A percentile compares a stretch with the other conserved stretches of the same genome.
phyloP scores from a whole-genome alignment of 2,797 vertebrate species.

The Ambastaia sidthimunki region DNA sequence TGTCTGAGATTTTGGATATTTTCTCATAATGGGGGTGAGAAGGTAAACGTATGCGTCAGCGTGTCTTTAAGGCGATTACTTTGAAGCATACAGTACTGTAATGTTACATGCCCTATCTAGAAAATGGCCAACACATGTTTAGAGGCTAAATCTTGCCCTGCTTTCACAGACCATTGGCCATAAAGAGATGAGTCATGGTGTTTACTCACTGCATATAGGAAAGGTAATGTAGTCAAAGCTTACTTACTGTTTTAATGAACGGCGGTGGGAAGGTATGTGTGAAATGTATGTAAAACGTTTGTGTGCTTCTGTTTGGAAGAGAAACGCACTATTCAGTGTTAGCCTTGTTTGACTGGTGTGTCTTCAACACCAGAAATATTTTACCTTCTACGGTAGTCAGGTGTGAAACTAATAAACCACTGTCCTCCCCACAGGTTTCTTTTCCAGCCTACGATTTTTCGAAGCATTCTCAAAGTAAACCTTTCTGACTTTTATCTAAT shows the following conservation, averaged over 20 bases:
- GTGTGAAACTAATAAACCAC: constrained; percentile 7
- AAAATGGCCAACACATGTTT: constrained; percentile 30
- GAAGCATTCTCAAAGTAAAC: constrained; percentile 4
- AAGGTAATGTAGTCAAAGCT: constrained; percentile 5
- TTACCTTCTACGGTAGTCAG: constrained; percentile 27
- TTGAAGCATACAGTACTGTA: background rate
- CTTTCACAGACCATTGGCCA: constrained; percentile 1
- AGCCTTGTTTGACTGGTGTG: background rate
- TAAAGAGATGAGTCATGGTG: background rate
- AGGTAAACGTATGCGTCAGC: background rate
- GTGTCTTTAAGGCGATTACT: background rate
- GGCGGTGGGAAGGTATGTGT: background rate
- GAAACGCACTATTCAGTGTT: background rate
- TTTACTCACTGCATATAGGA: background rate
- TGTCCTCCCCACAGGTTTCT: constrained; percentile 13
- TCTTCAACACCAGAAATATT: constrained; percentile 8
- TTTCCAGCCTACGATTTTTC: background rate
- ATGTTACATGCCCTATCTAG: background rate
- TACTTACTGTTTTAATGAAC: constrained; percentile 2
- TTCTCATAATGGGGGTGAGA: constrained; percentile 39
- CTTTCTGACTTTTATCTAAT: background rate
- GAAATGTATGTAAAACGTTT: constrained; percentile 2
- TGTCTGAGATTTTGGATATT: constrained; percentile 36
- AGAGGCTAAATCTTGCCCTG: background rate
- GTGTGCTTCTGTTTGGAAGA: background rate